Percentiles rank a stretch among this genome's conserved stretches.
phyloP scores from a whole-genome alignment of 2,797 vertebrate species.

The Lemur catta region DNA sequence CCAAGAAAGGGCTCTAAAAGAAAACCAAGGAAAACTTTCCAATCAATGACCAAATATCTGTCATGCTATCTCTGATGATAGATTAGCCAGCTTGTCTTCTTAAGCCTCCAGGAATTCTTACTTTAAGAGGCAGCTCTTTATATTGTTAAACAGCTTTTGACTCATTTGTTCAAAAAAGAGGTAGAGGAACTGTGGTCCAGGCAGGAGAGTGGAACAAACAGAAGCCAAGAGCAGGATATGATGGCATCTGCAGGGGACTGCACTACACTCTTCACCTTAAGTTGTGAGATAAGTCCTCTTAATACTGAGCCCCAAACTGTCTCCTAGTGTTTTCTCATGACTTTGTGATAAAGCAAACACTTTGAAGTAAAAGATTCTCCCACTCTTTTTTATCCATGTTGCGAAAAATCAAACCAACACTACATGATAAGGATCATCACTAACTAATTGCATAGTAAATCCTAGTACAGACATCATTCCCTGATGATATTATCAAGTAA shows the following conservation, averaged over 20 bases:
- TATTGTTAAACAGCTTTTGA: not conserved
- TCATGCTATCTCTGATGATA: not conserved
- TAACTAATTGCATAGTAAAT: constrained; percentile 65
- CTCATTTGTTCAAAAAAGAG: constrained; percentile 21
- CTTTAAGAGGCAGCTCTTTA: constrained; percentile 4
- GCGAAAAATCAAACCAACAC: constrained; percentile 32
- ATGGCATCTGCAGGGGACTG: not conserved
- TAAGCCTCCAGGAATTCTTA: not conserved
- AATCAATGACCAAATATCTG: not conserved
- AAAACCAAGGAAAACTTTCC: not conserved
- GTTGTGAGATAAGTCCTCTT: not conserved
- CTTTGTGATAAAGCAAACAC: not conserved
- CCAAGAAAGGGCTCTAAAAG: not conserved
- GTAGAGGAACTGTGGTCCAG: not conserved
- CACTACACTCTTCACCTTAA: not conserved
- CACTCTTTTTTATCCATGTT: not conserved
- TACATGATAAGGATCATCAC: constrained; percentile 40
- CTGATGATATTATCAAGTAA: constrained; percentile 49
- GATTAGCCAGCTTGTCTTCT: not conserved
- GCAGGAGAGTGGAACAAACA: not conserved
- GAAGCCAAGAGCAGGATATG: not conserved
- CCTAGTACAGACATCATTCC: constrained; percentile 13
- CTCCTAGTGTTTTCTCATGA: not conserved
- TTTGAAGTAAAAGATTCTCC: constrained; percentile 32
- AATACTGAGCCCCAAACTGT: not conserved